These are phyloP conservation scores for Varanus salvator DNA, from an alignment of 2,113 vertebrate species.

Conservation along the genomic window DNA sequence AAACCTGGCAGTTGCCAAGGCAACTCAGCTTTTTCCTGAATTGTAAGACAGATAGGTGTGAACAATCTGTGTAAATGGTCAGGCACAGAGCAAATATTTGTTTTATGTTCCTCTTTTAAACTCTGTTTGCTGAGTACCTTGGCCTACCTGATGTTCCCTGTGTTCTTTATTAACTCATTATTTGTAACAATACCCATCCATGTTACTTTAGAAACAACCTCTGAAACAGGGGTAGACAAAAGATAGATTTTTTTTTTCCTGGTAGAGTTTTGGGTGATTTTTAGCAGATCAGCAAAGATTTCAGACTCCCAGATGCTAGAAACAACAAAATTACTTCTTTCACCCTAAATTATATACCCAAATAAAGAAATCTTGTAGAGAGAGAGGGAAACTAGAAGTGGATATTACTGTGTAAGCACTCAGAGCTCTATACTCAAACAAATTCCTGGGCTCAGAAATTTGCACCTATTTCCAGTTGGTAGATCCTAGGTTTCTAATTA, in stretches of 20 bases:
- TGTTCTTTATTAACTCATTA: background rate
- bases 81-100: constrained; percentile 10
- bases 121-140: background rate
- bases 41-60: background rate
- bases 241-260: background rate
- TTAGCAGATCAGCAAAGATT: background rate
- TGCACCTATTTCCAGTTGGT: too few species aligned
- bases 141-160: background rate
- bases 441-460: too few species aligned
- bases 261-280: background rate
- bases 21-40: background rate
- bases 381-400: too few species aligned
- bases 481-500: too few species aligned
- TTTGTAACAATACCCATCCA: background rate
- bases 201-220: background rate
- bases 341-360: too few species aligned
- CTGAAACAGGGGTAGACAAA: background rate
- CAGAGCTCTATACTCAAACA: too few species aligned
- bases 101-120: background rate
- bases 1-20: constrained; percentile 6
- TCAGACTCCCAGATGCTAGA: background rate
- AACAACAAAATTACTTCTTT: too few species aligned
- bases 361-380: too few species aligned
- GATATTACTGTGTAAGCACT: too few species aligned
- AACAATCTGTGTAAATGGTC: constrained; percentile 23